These are phyloP conservation scores for Listronotus bonariensis DNA, from an alignment of 1,140 invertebrate species.

Conservation along the genomic window DNA sequence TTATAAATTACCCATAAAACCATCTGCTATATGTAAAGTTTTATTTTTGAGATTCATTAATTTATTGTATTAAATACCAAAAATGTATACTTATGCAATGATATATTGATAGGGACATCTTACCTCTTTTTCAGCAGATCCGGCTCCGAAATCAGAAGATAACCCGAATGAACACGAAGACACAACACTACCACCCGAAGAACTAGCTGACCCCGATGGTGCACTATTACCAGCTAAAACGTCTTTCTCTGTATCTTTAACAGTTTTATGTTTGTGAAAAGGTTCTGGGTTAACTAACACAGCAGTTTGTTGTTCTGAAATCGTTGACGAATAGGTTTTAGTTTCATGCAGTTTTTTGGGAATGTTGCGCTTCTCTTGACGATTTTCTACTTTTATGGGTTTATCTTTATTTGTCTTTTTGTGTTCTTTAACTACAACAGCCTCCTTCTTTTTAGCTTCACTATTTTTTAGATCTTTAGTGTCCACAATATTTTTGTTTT, in stretches of 20 bases:
- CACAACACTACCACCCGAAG: neutral
- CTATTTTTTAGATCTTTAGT: neutral
- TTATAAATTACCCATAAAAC: too few relatives aligned
- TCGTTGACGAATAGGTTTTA: conserved; percentile 13
- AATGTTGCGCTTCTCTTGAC: too few relatives aligned
- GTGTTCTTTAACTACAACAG: conserved; percentile 12
- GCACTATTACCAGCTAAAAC: neutral
- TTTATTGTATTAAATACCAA: too few relatives aligned
- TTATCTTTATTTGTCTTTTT: conserved; percentile 11
- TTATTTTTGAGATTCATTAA: too few relatives aligned
- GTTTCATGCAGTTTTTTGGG: conserved; percentile 6
- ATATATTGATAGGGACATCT: neutral
- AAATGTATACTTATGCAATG: too few relatives aligned
- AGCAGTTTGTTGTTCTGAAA: too few relatives aligned
- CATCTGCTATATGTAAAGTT: too few relatives aligned
- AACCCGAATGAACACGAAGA: neutral
- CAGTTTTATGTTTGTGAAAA: neutral
- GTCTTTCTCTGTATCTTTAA: neutral
- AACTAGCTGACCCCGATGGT: neutral
- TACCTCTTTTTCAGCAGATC: conserved; percentile 26
- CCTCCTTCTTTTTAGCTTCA: neutral
- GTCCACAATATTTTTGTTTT: conserved; percentile 17
- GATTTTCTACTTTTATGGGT: neutral
- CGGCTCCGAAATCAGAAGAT: conserved; percentile 1
- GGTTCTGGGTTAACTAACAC: too few relatives aligned